phyloP scores from a whole-genome alignment of 2,888 invertebrate genomes.

The Chrysopilus asiliformis region DNA sequence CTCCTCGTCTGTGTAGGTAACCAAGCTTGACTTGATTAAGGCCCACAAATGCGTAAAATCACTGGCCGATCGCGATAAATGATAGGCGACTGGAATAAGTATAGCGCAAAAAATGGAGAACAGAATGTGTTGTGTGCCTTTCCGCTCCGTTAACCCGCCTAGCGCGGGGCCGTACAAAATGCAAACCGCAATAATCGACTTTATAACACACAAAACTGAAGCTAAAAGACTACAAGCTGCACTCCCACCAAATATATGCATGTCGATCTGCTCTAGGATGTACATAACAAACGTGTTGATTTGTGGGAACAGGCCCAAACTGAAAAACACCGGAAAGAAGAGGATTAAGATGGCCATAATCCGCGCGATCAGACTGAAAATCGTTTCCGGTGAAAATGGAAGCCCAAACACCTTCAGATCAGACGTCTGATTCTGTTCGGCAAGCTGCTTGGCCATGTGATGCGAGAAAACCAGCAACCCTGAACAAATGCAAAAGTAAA shows the following conservation, averaged over 20 bases:
- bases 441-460: constrained; percentile 25
- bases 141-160: constrained; percentile 69
- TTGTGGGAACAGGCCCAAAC: constrained; percentile 90
- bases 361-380: constrained; percentile 55
- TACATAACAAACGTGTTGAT: constrained; percentile 96
- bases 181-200: constrained; percentile 67
- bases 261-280: constrained; percentile 88
- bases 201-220: constrained; percentile 65
- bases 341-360: constrained; percentile 67
- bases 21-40: constrained; percentile 60
- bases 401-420: constrained; percentile 25
- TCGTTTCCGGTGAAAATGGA: constrained; percentile 40
- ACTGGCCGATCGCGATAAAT: constrained; percentile 82
- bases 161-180: constrained; percentile 78
- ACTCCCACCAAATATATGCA: constrained; percentile 80
- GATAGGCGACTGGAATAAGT: constrained; percentile 77
- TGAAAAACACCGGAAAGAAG: constrained; percentile 87
- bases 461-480: constrained; percentile 40
- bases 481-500: constrained; percentile 81
- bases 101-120: constrained; percentile 92
- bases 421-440: neutral
- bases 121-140: constrained; percentile 77
- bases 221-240: constrained; percentile 74
- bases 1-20: constrained; percentile 65
- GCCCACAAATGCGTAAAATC: constrained; percentile 86